Evolutionary conservation across 2,797 vertebrate species (phyloP).

Genomic region (Bufotes viridis): DNA sequence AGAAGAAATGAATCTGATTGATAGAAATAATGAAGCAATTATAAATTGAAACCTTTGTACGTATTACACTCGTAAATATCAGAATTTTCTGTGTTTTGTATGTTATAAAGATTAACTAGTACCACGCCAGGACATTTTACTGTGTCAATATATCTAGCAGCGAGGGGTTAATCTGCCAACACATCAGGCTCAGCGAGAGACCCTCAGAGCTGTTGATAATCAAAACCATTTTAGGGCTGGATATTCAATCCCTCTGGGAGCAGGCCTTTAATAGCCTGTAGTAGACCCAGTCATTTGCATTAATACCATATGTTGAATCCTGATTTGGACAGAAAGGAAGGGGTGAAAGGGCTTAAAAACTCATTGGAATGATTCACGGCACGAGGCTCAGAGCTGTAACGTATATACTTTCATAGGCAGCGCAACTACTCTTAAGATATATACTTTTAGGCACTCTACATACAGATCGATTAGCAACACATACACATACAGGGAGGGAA

Average conservation of each 20-base stretch:
- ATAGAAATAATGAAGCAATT: neutral
- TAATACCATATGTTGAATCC: conserved; percentile 61
- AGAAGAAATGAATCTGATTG: neutral
- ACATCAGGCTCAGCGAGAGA: conserved; percentile 32
- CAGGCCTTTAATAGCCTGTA: conserved; percentile 54
- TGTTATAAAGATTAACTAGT: conserved; percentile 9
- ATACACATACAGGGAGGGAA: neutral
- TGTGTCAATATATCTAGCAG: conserved; percentile 26
- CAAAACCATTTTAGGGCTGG: conserved; percentile 59
- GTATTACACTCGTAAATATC: neutral
- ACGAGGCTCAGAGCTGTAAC: conserved; percentile 18
- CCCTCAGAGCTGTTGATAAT: conserved; percentile 48
- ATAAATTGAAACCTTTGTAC: neutral
- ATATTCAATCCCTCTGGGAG: conserved; percentile 37
- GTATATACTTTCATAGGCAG: neutral
- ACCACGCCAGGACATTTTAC: conserved; percentile 1
- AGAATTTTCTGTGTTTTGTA: neutral
- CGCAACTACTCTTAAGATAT: neutral
- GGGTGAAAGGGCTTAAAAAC: conserved; percentile 21
- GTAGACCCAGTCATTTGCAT: conserved; percentile 47
- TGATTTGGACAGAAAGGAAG: conserved; percentile 56
- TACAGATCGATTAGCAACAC: neutral
- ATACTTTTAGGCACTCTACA: too few relatives aligned
- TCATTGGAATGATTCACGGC: conserved; percentile 27
- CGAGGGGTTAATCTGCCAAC: conserved; percentile 53